Percentiles rank a stretch among this genome's conserved stretches.
These are phyloP conservation scores for Dendrocincla tyrannina DNA, from an alignment of 2,797 vertebrate genomes.

Conservation along the genomic window DNA sequence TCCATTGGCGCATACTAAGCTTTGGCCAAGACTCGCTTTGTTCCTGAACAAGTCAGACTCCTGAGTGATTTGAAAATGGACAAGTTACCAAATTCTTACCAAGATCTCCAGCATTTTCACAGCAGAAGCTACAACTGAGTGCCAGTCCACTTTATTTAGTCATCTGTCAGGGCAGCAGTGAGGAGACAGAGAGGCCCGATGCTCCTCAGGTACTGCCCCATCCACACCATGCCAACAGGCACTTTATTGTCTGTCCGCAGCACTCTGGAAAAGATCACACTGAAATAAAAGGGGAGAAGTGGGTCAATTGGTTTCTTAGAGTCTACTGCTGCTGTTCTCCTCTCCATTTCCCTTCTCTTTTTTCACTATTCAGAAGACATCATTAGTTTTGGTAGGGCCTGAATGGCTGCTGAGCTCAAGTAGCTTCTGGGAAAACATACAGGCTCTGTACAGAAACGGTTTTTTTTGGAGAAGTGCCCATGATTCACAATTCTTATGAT, in stretches of 20 bases:
- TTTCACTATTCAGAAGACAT: background rate
- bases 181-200: background rate
- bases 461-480: background rate
- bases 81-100: background rate
- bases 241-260: background rate
- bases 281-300: background rate
- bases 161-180: background rate
- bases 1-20: background rate
- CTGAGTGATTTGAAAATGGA: background rate
- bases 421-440: background rate
- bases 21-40: background rate
- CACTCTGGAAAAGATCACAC: background rate
- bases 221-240: background rate
- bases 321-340: background rate
- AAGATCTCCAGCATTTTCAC: background rate
- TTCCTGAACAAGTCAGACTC: background rate
- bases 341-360: background rate
- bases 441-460: background rate
- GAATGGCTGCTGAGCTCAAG: background rate
- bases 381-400: background rate
- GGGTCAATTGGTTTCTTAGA: background rate
- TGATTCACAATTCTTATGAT: slow-evolving; percentile 1
- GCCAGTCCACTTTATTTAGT: background rate
- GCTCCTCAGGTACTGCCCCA: background rate
- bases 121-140: background rate